Evolutionary conservation across 2,888 invertebrate species (phyloP), one percentile per base, ranked within the genome.

Genomic region (Pammene aurita): DNA sequence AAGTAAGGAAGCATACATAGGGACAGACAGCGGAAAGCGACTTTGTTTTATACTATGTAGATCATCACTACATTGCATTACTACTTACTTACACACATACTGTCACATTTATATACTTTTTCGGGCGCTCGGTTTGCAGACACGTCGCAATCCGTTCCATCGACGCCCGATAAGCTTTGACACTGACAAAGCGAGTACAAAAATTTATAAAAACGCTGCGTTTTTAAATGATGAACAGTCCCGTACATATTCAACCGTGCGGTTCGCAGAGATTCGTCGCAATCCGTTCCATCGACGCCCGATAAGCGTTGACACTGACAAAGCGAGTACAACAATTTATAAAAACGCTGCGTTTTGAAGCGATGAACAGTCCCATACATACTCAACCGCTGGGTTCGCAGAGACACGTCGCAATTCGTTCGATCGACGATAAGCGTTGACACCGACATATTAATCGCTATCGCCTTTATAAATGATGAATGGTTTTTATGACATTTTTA

Each of bases 361-460:
- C 13, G 2, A 7, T 4, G 7, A 7, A 35, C 2, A n/a, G 56
- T 13, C 5, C 13, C 41, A 41, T 57, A 41, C 0, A 18, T 41
- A 10, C 5, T 1, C 10, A 7, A 6, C 2, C 41, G 18, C 50
- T 7, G 10, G 6, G 10, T 10, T 10, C 55, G 52, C 26, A 11
- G 11, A 38, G 56, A 57, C 56, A 18, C 56, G 18, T 57, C 56
- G 56, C 56, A 57, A 57, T 57, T 41, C 18, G 41, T 7, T 5
- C 41, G 41, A 41, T 26, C 11, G 7, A 5, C 41, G 41, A 57
- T 41, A 18, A 41, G 34, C 11, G 16, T 54, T 13, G 41, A 57
- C 41, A 57, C 13, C 56, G 41, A 41, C 56, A 18, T 57, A 18
- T 57, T 57, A 41, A 56, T 41, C 41, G 56, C 11, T 16, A 18